Conservation (phyloP, 2,113 vertebrate species). For the Peromyscus polionotus region DNA sequence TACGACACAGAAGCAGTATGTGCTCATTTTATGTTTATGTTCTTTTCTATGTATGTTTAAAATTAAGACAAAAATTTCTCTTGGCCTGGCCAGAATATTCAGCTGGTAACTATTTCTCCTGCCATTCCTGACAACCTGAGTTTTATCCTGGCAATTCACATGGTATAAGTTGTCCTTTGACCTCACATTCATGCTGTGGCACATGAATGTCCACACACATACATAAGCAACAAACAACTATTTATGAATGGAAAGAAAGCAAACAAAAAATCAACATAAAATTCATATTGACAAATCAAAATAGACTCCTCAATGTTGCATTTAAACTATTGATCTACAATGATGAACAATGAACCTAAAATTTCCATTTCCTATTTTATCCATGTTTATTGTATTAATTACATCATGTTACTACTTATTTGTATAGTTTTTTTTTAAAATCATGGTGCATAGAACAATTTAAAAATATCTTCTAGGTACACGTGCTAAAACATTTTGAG, state of each 20-base stretch:
- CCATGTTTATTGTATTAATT: background rate
- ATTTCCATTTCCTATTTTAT: background rate
- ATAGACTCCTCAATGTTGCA: background rate
- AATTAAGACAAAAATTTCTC: background rate
- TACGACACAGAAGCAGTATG: background rate
- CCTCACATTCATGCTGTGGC: background rate
- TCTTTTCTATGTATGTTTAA: background rate
- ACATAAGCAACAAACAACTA: background rate
- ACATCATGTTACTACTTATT: background rate
- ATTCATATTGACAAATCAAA: background rate
- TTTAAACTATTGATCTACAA: background rate
- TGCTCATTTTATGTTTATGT: background rate
- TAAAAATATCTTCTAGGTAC: background rate
- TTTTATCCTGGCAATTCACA: background rate
- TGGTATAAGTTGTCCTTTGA: background rate
- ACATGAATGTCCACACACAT: background rate
- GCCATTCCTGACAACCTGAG: background rate
- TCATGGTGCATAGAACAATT: background rate
- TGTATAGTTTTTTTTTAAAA: background rate
- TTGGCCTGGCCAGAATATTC: background rate
- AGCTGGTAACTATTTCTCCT: background rate
- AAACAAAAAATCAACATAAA: background rate
- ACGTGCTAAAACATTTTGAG: background rate
- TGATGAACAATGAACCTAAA: background rate
- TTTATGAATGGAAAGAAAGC: background rate